These are phyloP conservation scores for Cheilosia vulpina DNA, from an alignment of 2,888 invertebrate species.

Conservation along the genomic window DNA sequence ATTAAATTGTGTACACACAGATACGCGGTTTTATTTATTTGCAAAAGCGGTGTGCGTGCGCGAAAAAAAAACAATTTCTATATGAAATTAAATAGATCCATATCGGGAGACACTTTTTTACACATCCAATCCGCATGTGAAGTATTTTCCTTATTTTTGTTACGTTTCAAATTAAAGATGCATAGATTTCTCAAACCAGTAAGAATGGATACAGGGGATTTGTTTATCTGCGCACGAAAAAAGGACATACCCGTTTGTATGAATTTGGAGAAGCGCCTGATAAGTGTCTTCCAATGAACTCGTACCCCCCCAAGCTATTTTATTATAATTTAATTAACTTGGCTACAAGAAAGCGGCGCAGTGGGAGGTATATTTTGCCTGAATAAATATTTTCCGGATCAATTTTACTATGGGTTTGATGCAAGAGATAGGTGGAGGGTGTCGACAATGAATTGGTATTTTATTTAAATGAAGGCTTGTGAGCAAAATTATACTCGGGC, in stretches of 20 bases:
- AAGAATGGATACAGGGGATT: not conserved
- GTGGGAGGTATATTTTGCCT: constrained; percentile 6
- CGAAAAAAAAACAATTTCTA: constrained; percentile 7
- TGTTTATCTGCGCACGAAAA: constrained; percentile 27
- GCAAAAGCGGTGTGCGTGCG: not conserved
- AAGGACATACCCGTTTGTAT: not conserved
- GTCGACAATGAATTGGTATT: constrained; percentile 60
- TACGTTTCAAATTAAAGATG: not conserved
- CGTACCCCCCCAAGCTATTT: constrained; percentile 46
- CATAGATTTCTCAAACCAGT: not conserved
- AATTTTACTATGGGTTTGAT: constrained; percentile 36
- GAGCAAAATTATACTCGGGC: constrained; percentile 40
- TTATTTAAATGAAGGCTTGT: constrained; percentile 70
- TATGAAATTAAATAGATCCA: constrained; percentile 49
- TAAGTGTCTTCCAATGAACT: constrained; percentile 40
- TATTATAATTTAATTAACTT: constrained; percentile 71
- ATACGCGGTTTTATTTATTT: constrained; percentile 34
- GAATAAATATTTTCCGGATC: constrained; percentile 61
- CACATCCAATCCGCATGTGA: constrained; percentile 10
- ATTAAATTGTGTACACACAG: constrained; percentile 71
- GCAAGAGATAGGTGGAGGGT: constrained; percentile 8
- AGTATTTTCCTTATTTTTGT: not conserved
- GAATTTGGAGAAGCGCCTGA: constrained; percentile 7
- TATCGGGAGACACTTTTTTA: constrained; percentile 14
- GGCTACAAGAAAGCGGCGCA: constrained; percentile 11